Base-by-base conservation (phyloP, 1,140 invertebrate genomes). In the Mylabris phalerata region DNA sequence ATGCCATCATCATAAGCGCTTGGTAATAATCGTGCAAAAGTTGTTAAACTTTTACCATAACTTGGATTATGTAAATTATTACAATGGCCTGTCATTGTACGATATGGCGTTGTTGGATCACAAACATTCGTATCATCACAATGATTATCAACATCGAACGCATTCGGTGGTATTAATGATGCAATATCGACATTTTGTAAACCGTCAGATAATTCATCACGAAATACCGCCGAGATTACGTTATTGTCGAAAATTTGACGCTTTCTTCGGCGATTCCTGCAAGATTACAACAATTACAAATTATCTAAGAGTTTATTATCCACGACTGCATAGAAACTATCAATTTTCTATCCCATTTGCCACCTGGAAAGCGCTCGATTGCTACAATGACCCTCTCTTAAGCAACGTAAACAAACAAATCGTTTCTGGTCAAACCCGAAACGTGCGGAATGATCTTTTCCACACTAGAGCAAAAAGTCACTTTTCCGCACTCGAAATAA, bases 1-100 rank as follows among this genome's bases (percentile, higher is more conserved):
- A 93, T 84, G 75, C 92, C 90, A 72, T 98, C 92, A 74, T 94
- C 91, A 73, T 97, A 97, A 9, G 83, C 84, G 2, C 93, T 86
- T 0, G 92, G 89, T 43, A 95, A 69, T 46, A 96, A 77, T 63
- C 94, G 81, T 0, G 90, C 86, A 72, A 96, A 94, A 0, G 90
- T 90, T 0, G 89, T 92, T 57, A 93, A 76, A 63, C 87, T 88
- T 71, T 91, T 90, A 3, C 91, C 94, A 59, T 88, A 84, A 57
- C 83, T 85, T 0, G 93, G 93, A 68, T 93, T 89, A 9, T 87
- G 79, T 4, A 96, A 72, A 72, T 97, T 97, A 69, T 97, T 98
- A 67, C 94, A 98, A 65, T 92, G 86, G 3, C 93, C 94, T 0
- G 88, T 90, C 38, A 86, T 80, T 0, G 87, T 88, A 61, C 93